Evolutionary conservation across 2,113 vertebrate species (phyloP).

Genomic region (Oryzias melastigma): DNA sequence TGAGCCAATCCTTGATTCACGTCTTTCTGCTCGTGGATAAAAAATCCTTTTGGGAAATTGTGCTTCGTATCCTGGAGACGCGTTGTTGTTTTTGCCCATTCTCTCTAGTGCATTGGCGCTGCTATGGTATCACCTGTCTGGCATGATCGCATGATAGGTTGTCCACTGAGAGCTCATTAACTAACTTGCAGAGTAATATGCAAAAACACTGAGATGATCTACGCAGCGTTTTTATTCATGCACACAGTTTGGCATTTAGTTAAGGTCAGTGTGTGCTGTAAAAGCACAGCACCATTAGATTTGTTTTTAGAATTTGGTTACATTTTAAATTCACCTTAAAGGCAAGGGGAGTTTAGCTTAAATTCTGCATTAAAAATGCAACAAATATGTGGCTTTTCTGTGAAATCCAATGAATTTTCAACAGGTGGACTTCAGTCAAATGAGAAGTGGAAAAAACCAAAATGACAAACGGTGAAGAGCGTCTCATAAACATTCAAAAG

Average conservation of each 20-base stretch:
- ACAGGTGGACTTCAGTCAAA: background rate
- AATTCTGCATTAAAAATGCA: too few species aligned
- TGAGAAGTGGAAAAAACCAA: background rate
- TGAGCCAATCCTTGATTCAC: conserved; percentile 24
- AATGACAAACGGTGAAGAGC: background rate
- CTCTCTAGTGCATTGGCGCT: conserved; percentile 52
- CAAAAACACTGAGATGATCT: conserved; percentile 46
- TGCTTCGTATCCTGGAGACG: conserved; percentile 54
- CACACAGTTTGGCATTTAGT: conserved; percentile 12
- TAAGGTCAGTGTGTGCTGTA: background rate
- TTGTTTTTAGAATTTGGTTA: background rate
- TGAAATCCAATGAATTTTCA: too few species aligned
- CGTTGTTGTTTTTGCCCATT: conserved; percentile 51
- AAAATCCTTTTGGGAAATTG: conserved; percentile 25
- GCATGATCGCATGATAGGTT: conserved; percentile 59
- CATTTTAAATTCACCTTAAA: background rate
- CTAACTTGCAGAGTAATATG: conserved; percentile 35
- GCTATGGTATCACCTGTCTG: conserved; percentile 67
- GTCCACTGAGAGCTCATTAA: conserved; percentile 72
- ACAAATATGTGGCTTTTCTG: too few species aligned
- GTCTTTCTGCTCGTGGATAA: conserved; percentile 19
- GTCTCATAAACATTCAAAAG: background rate
- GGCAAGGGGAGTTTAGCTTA: background rate
- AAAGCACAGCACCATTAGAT: background rate
- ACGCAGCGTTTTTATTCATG: conserved; percentile 9